Conservation (phyloP, 2,797 vertebrate genomes). For the Ptychobarbus kaznakovi region DNA sequence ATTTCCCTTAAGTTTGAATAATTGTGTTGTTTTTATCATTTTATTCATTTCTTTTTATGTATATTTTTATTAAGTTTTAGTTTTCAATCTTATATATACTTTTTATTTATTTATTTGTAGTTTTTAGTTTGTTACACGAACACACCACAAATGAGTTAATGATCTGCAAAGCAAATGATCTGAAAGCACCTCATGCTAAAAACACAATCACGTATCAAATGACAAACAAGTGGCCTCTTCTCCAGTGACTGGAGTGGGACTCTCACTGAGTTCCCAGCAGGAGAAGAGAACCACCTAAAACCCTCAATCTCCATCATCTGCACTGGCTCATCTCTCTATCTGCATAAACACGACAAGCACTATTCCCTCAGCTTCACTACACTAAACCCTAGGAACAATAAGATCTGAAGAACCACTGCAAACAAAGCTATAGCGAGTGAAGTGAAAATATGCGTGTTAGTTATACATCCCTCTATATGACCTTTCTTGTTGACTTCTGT, state of each 20-base stretch:
- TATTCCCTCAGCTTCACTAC: background rate
- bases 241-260: constrained; percentile 43
- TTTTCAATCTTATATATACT: background rate
- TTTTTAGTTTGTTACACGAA: background rate
- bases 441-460: background rate
- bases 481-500: background rate
- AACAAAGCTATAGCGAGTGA: background rate
- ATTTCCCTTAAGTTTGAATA: too few relatives aligned
- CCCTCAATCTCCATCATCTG: constrained; percentile 66
- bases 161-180: background rate
- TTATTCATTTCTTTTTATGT: background rate
- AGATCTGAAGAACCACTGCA: background rate
- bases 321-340: constrained; percentile 37
- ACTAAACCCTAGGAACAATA: background rate
- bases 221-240: constrained; percentile 42
- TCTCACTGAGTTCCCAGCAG: constrained; percentile 48
- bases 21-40: background rate
- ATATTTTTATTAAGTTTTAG: background rate
- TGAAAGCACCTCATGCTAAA: constrained; percentile 11
- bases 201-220: constrained; percentile 63
- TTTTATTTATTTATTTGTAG: background rate
- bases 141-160: background rate
- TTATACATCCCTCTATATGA: background rate
- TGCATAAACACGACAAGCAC: background rate
- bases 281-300: constrained; percentile 69